phyloP scores from a whole-genome alignment of 2,113 vertebrate genomes.

The Hymenochirus boettgeri region DNA sequence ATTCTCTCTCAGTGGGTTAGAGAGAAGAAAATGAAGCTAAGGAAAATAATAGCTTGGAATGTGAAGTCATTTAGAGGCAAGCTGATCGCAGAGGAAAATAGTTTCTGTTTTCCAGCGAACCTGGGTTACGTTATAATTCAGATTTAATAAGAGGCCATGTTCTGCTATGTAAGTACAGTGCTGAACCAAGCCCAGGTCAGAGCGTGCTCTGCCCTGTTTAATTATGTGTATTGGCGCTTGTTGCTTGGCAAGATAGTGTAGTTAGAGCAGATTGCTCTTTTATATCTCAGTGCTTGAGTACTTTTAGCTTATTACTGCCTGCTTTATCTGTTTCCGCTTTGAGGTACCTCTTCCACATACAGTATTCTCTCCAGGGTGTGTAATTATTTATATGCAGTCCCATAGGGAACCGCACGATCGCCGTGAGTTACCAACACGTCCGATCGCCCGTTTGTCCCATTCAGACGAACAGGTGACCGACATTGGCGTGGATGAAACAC shows the following conservation, averaged over 20 bases:
- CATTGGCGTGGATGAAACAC: too few relatives aligned
- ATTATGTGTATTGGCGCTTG: slow-evolving; percentile 24
- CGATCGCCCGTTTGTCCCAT: too few relatives aligned
- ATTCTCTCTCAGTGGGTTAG: slow-evolving; percentile 6
- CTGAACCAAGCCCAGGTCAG: slow-evolving; percentile 12
- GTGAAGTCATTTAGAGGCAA: slow-evolving; percentile 29
- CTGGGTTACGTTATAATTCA: slow-evolving; percentile 33
- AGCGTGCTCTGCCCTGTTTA: slow-evolving; percentile 18
- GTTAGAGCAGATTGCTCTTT: slow-evolving; percentile 10
- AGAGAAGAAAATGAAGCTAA: slow-evolving; percentile 25
- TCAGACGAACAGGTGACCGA: too few relatives aligned
- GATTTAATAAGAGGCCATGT: slow-evolving; percentile 31
- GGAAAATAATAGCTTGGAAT: slow-evolving; percentile 30
- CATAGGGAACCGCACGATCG: too few relatives aligned
- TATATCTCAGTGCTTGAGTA: too few relatives aligned
- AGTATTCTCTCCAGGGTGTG: too few relatives aligned
- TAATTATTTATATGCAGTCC: too few relatives aligned
- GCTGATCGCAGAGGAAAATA: slow-evolving; percentile 28
- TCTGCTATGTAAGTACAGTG: slow-evolving; percentile 26
- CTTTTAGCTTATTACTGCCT: too few relatives aligned
- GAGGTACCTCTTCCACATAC: neutral
- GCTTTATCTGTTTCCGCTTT: too few relatives aligned
- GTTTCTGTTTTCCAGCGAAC: slow-evolving; percentile 17
- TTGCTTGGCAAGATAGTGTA: slow-evolving; percentile 11
- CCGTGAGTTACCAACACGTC: too few relatives aligned